Percentiles rank a stretch among this genome's conserved stretches.
Evolutionary conservation across 2,888 invertebrate species (phyloP).

Genomic region (Lissonota sp.): DNA sequence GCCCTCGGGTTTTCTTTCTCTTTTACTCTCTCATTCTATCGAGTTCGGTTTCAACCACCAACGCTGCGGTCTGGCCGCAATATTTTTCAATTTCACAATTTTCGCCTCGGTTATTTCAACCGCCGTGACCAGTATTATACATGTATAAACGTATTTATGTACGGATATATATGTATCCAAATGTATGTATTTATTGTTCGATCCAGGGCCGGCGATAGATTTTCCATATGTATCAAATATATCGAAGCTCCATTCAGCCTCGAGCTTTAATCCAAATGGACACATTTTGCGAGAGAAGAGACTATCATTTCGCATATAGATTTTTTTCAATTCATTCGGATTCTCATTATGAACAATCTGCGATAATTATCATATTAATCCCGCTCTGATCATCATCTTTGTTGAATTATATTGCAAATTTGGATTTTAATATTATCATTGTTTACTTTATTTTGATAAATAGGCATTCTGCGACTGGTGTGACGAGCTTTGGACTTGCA

Average conservation of each 20-base stretch:
- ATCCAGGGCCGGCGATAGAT: conserved; percentile 21
- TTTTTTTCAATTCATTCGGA: no score
- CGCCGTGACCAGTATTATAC: not conserved
- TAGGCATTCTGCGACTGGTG: no score
- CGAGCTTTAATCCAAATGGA: not conserved
- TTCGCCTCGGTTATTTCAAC: conserved; percentile 54
- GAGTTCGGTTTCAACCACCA: conserved; percentile 32
- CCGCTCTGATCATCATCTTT: no score
- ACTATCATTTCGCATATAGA: no score
- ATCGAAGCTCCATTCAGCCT: not conserved
- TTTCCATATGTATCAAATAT: conserved; percentile 4
- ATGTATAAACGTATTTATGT: not conserved
- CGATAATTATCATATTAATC: no score
- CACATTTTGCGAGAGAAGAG: no score
- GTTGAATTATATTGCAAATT: no score
- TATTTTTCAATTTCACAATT: conserved; percentile 62
- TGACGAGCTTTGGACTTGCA: no score
- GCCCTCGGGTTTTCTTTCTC: conserved; percentile 1
- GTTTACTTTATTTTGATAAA: no score
- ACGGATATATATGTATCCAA: not conserved
- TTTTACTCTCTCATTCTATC: conserved; percentile 23
- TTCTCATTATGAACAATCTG: no score
- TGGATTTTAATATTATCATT: no score
- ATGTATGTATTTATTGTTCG: not conserved
- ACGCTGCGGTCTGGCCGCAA: conserved; percentile 54